Percentiles rank a stretch among this genome's conserved stretches.
Conservation (phyloP, 2,797 vertebrate species). For the Gymnoscopelus braueri region DNA sequence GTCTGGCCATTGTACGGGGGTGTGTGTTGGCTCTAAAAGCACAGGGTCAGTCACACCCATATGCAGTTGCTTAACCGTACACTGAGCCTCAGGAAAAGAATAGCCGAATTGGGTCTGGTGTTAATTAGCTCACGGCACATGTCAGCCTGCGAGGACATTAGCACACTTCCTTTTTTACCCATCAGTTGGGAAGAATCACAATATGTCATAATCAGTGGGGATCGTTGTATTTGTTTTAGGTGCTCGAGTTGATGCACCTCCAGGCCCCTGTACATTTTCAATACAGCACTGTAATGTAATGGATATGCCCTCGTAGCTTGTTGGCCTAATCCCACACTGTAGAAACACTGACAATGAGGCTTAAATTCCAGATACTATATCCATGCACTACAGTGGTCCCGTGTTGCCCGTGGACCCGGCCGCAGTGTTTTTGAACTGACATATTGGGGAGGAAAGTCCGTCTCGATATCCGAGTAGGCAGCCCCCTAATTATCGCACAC, state of each 20-base stretch:
- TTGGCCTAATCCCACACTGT: constrained; percentile 58
- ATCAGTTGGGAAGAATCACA: constrained; percentile 56
- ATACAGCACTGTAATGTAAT: constrained; percentile 57
- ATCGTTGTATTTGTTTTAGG: constrained; percentile 65
- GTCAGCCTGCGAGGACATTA: constrained; percentile 56
- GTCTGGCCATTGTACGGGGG: constrained; percentile 12
- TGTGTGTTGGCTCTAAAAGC: constrained; percentile 27
- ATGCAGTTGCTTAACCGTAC: constrained; percentile 33
- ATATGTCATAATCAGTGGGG: constrained; percentile 72
- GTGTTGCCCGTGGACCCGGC: constrained; percentile 51
- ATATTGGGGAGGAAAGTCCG: constrained; percentile 64
- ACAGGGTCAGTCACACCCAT: constrained; percentile 13
- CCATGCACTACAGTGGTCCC: constrained; percentile 53
- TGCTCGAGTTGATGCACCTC: constrained; percentile 58
- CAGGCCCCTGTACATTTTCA: constrained; percentile 58
- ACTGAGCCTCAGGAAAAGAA: constrained; percentile 33
- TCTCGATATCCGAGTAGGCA: constrained; percentile 77
- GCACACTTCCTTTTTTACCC: constrained; percentile 59
- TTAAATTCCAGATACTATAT: constrained; percentile 47
- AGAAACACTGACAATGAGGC: constrained; percentile 59
- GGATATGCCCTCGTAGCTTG: constrained; percentile 38
- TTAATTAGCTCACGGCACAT: constrained; percentile 62
- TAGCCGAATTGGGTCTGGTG: constrained; percentile 57
- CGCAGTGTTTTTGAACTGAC: constrained; percentile 69
- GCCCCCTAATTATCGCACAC: constrained; percentile 81